These are phyloP conservation scores for Platanista minor DNA, from an alignment of 2,113 vertebrate species.

Conservation along the genomic window DNA sequence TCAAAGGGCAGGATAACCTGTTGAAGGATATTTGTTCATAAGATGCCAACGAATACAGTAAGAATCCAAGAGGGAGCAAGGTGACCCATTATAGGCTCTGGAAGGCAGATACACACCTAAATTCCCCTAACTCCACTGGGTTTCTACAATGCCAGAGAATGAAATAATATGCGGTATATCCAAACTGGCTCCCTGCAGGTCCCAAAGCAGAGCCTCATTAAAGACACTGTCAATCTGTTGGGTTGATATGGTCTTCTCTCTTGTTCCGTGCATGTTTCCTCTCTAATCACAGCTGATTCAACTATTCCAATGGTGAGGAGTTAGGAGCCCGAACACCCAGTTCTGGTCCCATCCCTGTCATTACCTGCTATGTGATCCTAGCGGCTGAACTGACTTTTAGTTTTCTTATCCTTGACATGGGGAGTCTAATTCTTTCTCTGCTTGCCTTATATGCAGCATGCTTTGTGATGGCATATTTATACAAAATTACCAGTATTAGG, in stretches of 20 bases:
- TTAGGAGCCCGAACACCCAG: neutral
- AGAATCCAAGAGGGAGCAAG: neutral
- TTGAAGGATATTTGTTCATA: neutral
- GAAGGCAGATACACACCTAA: neutral
- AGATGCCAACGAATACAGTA: neutral
- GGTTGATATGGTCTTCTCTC: neutral
- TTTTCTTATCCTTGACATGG: neutral
- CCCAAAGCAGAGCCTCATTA: neutral
- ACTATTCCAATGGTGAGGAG: neutral
- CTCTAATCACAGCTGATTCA: neutral
- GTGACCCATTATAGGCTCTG: neutral
- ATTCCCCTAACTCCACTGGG: too few relatives aligned
- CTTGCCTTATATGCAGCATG: neutral
- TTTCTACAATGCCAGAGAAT: neutral
- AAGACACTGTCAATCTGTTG: neutral
- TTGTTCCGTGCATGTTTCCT: neutral
- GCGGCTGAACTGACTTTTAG: neutral
- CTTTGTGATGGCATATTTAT: fast-evolving
- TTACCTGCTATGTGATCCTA: neutral
- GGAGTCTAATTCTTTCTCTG: neutral
- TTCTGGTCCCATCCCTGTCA: neutral
- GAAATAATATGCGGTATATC: neutral
- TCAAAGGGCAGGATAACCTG: neutral
- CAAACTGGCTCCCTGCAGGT: neutral
- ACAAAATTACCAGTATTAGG: neutral